A percentile compares a stretch with the other conserved stretches of the same genome.
Evolutionary conservation across 2,113 vertebrate species (phyloP).

Genomic region (Zosterops pallidus): DNA sequence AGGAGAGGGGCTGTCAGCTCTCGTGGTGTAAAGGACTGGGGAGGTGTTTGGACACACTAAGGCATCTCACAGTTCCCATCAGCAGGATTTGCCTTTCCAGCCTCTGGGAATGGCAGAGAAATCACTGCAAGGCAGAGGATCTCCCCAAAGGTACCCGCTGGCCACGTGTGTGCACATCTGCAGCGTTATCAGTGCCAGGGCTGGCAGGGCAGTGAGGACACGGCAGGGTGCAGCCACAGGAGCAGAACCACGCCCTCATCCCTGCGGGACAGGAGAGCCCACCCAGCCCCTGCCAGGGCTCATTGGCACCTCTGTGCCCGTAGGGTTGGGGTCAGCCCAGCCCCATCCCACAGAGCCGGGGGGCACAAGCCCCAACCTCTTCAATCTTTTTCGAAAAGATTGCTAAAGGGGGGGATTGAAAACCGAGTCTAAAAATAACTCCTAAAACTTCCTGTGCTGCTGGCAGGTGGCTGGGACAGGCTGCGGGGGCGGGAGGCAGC

Average conservation of each 20-base stretch:
- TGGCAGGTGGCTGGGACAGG: conserved; percentile 52
- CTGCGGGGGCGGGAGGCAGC: conserved; percentile 16
- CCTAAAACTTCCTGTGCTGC: conserved; percentile 53
- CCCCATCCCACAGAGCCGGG: fast-evolving
- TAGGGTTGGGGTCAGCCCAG: neutral
- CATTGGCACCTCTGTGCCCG: fast-evolving
- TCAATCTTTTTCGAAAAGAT: neutral
- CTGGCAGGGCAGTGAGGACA: neutral
- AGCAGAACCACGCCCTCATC: neutral
- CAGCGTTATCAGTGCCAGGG: fast-evolving
- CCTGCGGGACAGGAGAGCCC: fast-evolving
- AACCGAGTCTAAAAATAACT: conserved; percentile 22
- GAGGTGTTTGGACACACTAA: neutral
- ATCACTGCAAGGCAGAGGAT: neutral
- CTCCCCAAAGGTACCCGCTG: neutral
- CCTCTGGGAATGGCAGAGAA: neutral
- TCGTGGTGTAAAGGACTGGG: fast-evolving
- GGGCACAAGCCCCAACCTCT: neutral
- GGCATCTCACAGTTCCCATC: neutral
- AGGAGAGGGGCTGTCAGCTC: neutral
- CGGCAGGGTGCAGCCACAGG: neutral
- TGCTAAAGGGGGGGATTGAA: neutral
- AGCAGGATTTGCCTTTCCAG: neutral
- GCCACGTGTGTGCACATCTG: neutral
- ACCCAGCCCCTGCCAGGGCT: neutral